Percentiles rank a stretch among this genome's conserved stretches.
phyloP scores from a whole-genome alignment of 2,888 invertebrate species.

The Acholoe squamosa region DNA sequence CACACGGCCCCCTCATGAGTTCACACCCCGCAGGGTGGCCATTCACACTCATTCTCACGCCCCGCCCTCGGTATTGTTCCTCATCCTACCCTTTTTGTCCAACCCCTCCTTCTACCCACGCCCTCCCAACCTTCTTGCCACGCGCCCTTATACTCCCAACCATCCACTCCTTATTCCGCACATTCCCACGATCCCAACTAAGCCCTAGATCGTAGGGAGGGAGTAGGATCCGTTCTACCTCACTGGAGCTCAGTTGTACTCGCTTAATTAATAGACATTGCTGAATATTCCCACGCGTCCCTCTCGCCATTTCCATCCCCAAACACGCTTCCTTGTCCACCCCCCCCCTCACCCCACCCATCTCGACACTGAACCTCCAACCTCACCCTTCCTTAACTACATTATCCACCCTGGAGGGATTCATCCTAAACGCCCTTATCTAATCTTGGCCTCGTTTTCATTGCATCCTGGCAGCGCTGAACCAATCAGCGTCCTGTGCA shows the following conservation, averaged over 20 bases:
- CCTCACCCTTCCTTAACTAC: not conserved
- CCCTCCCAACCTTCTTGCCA: not conserved
- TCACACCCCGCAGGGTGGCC: slow-evolving; percentile 41
- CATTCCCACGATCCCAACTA: slow-evolving; percentile 15
- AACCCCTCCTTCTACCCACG: not conserved
- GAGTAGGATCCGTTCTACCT: not conserved
- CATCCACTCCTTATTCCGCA: not conserved
- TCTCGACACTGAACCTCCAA: not conserved
- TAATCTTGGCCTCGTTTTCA: slow-evolving; percentile 18
- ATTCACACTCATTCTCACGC: slow-evolving; percentile 25
- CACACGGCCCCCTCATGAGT: not conserved
- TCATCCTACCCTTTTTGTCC: not conserved
- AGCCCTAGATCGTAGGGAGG: not conserved
- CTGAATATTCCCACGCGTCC: too few relatives aligned
- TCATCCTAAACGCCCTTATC: slow-evolving; percentile 38
- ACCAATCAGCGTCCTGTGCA: slow-evolving; percentile 4
- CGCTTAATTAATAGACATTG: too few relatives aligned
- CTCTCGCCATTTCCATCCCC: not conserved
- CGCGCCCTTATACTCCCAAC: not conserved
- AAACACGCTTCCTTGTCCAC: not conserved
- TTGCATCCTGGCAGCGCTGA: slow-evolving; percentile 15
- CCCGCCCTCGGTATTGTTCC: not conserved
- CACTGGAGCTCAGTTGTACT: not conserved
- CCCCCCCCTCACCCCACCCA: not conserved
- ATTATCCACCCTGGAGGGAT: slow-evolving; percentile 18